Base-by-base conservation (phyloP, 2,888 invertebrate genomes). In the Sinopyrophorus schimmeli region DNA sequence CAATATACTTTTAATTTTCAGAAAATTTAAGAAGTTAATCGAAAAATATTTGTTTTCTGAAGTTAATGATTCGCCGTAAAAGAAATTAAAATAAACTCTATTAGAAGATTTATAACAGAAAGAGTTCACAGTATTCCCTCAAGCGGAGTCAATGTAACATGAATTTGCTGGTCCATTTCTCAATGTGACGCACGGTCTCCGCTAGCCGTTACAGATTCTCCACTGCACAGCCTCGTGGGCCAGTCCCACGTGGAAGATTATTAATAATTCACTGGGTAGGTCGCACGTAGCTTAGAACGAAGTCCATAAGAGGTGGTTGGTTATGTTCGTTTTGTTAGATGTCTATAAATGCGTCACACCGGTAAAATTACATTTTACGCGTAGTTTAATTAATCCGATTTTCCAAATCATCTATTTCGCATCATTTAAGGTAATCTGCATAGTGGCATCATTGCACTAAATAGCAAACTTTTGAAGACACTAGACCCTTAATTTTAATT, bases 401-500 rank as follows among this genome's bases (percentile, higher is more conserved):
- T 34, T 26, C 26, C 32, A 38, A 39, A 44, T 43, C 38, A 44
- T 38, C 39, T 27, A 37, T 41, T 39, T 18, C 10, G 28, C 43
- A 10, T 26, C 56, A 57, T 59, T 57, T 51, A 55, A 55, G 57
- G 63, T 65, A 71, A 72, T 72, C 71, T 72, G 68, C 73, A 72
- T 72, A 70, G 65, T 66, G 70, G 71, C 73, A 73, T 73, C 73
- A 70, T 73, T 71, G 73, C 72, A 72, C 69, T 72, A 74, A 74
- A 74, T 73, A 71, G 72, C 66, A 70, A 73, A 74, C 71, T 73
- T 73, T 72, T 71, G 69, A 73, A 73, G 72, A 71, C 69, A 68
- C 66, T 62, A 68, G 71, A 72, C 68, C 72, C 73, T 74, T 74
- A 73, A 74, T 73, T 74, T 74, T 74, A 74, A 74, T 74, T 73